Evolutionary conservation across 1,140 invertebrate genomes (phyloP), one percentile per base, ranked within the genome.

Genomic region (Neodiprion virginianus): DNA sequence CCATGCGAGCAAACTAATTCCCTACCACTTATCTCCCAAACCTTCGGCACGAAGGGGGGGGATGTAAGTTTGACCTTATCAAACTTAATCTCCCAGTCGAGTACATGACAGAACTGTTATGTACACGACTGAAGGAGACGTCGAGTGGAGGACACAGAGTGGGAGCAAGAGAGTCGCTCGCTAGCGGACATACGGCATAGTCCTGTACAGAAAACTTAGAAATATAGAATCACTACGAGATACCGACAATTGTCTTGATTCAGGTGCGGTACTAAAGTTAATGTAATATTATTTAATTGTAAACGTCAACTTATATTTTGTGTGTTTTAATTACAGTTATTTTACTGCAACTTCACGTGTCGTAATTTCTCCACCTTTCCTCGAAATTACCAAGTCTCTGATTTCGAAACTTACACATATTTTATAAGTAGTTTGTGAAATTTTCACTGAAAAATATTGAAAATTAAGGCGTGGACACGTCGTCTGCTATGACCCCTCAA

Each of bases 1-100:
- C 69, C 10, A 69, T 74, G 48, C 50, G 12, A 73, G n/a, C 12
- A 10, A 21, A 67, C 66, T 61, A n/a, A 40, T 48, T 40, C 40
- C 67, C 5, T 70, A 71, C 76, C 78, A 49, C 53, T 79, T 11
- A 69, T 14, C 28, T 21, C 47, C 67, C 66, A 40, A 65, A 8
- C 61, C 73, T 49, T 53, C 69, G n/a, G n/a, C 49, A 14, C 21
- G n/a, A 49, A 40, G 48, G 47, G 65, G 67, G 66, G 67, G 73
- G 73, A 74, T 74, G 73, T 74, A 74, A 74, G 73, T 70, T 74
- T 74, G 71, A 48, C 21, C 47, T 2, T 50, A 49, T 14, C 71
- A 48, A 48, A 48, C 71, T 53, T 48, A 72, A 3, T 53, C 50
- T 12, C 71, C 71, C 71, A 40, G 28, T 40, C 28, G 28, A 3